phyloP scores from a whole-genome alignment of 2,888 invertebrate genomes.

The Rhogogaster chlorosoma region DNA sequence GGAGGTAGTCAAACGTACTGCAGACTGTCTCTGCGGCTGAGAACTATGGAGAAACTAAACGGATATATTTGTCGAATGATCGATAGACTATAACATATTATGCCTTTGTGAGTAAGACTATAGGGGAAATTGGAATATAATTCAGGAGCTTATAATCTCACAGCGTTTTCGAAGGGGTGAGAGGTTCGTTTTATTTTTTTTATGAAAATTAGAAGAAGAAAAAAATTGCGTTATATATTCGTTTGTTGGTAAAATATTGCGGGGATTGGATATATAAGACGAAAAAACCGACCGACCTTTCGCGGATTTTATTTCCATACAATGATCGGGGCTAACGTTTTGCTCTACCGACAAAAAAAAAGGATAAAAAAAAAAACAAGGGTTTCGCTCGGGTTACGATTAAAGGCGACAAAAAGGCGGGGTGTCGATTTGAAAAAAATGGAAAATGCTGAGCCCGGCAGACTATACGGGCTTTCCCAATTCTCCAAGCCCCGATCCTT shows the following conservation, averaged over 20 bases:
- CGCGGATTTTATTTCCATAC: neutral
- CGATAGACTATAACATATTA: neutral
- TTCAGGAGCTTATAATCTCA: neutral
- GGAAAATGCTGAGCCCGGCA: conserved; percentile 3
- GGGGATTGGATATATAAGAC: neutral
- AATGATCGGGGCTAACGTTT: neutral
- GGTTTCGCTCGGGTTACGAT: conserved; percentile 14
- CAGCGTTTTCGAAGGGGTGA: neutral
- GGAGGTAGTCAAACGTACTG: conserved; percentile 10
- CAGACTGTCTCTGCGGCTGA: neutral
- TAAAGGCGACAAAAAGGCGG: conserved; percentile 19
- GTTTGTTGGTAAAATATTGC: too few relatives aligned
- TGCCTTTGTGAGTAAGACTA: conserved; percentile 27
- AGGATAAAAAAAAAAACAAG: neutral
- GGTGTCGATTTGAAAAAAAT: conserved; percentile 40
- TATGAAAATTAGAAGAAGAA: too few relatives aligned
- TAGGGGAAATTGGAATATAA: neutral
- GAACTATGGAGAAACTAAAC: neutral
- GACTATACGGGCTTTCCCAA: conserved; percentile 31
- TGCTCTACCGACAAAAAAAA: neutral
- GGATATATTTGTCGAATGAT: conserved; percentile 26
- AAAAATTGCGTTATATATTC: neutral
- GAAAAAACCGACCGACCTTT: neutral
- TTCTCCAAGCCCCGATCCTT: neutral
- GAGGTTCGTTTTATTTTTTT: too few relatives aligned